These are phyloP conservation scores for Tinamus guttatus DNA, from an alignment of 2,113 vertebrate species.

Conservation along the genomic window DNA sequence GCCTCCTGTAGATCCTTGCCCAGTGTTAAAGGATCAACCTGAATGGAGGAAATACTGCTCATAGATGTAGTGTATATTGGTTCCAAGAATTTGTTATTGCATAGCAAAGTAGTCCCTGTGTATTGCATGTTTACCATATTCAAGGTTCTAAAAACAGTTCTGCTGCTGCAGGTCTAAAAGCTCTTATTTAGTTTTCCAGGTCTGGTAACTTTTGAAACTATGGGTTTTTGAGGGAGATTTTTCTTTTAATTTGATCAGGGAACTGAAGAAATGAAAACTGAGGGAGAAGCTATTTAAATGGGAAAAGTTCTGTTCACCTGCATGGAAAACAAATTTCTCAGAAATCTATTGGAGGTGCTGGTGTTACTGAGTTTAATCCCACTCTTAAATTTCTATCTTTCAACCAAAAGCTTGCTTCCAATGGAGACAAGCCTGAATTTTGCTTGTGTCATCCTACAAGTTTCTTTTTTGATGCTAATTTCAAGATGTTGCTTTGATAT, in stretches of 20 bases:
- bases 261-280: neutral
- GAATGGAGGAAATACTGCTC: neutral
- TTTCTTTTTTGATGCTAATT: neutral
- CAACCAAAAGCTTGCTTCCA: neutral
- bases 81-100: neutral
- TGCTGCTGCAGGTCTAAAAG: neutral
- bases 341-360: neutral
- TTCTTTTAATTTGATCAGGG: neutral
- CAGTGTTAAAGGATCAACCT: too few species aligned
- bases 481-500: neutral
- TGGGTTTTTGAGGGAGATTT: neutral
- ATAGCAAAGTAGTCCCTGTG: neutral
- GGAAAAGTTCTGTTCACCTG: neutral
- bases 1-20: too few species aligned
- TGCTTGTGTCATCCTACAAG: neutral
- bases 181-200: neutral
- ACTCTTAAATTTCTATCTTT: neutral
- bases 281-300: neutral
- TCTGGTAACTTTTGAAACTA: neutral
- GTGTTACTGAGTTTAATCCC: neutral
- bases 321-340: neutral
- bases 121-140: neutral
- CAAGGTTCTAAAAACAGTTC: neutral
- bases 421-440: neutral
- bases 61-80: neutral